These are phyloP conservation scores for Muscina levida DNA, from an alignment of 2,888 invertebrate genomes.

Conservation along the genomic window DNA sequence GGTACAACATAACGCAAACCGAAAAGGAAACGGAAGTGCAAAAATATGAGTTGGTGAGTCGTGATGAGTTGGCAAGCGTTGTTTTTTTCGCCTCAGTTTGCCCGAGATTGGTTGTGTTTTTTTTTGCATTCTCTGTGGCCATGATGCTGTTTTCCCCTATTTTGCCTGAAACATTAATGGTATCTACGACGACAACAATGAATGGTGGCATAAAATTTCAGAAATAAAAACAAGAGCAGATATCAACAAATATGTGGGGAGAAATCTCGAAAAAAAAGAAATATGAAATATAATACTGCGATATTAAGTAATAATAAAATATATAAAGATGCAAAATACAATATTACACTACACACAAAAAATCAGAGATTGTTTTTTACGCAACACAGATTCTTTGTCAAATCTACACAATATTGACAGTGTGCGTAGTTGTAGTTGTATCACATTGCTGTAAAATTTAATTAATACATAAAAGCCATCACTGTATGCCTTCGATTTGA, in stretches of 20 bases:
- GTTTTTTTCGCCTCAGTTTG: constrained; percentile 45
- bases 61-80: constrained; percentile 60
- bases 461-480: too few relatives aligned
- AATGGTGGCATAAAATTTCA: constrained; percentile 53
- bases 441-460: too few relatives aligned
- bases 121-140: constrained; percentile 48
- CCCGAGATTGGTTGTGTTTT: constrained; percentile 2
- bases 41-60: constrained; percentile 57
- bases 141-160: constrained; percentile 19
- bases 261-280: neutral
- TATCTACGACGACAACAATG: constrained; percentile 56
- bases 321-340: neutral
- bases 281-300: constrained; percentile 51
- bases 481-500: too few relatives aligned
- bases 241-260: constrained; percentile 1
- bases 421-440: too few relatives aligned
- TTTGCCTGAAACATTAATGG: constrained; percentile 60
- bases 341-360: constrained; percentile 11
- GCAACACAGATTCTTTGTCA: too few relatives aligned
- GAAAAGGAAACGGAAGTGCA: constrained; percentile 57
- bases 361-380: too few relatives aligned
- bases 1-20: neutral
- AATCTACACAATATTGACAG: too few relatives aligned
- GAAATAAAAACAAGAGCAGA: constrained; percentile 31
- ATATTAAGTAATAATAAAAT: constrained; percentile 51